These are phyloP conservation scores for Agapostemon virescens DNA, from an alignment of 2,888 invertebrate genomes.

Conservation along the genomic window DNA sequence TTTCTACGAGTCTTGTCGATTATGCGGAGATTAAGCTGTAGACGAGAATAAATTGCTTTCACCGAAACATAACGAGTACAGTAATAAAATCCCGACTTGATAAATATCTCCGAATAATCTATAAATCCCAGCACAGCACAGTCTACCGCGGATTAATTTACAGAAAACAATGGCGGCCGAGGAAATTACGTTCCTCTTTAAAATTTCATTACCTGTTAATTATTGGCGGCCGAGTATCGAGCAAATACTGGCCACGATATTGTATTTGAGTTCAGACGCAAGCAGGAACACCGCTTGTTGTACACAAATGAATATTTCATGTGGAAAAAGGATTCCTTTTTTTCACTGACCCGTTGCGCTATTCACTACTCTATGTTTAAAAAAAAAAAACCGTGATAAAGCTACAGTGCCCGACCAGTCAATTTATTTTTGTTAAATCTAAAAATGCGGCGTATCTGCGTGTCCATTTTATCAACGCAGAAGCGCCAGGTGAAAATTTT, in stretches of 20 bases:
- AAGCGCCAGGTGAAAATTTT: neutral
- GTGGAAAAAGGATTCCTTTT: neutral
- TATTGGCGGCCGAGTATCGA: conserved; percentile 10
- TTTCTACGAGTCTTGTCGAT: neutral
- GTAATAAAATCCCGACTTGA: conserved; percentile 2
- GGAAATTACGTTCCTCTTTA: conserved; percentile 16
- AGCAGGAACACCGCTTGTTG: neutral
- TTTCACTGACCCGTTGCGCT: neutral
- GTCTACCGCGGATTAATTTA: conserved; percentile 20
- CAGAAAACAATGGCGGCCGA: conserved; percentile 8
- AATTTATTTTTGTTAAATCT: neutral
- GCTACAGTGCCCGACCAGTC: neutral
- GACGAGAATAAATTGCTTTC: conserved; percentile 17
- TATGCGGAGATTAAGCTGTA: neutral
- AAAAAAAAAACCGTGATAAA: neutral
- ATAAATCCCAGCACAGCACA: conserved; percentile 2
- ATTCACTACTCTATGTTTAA: neutral
- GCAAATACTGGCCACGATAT: conserved; percentile 12
- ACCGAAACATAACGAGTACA: conserved; percentile 10
- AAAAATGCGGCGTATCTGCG: neutral
- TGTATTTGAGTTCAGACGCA: conserved; percentile 22
- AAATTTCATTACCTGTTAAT: conserved; percentile 29
- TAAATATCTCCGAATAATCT: conserved; percentile 8
- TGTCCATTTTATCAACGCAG: neutral
- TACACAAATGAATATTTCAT: neutral